phyloP scores from a whole-genome alignment of 2,888 invertebrate species.

The Macaria liturata region DNA sequence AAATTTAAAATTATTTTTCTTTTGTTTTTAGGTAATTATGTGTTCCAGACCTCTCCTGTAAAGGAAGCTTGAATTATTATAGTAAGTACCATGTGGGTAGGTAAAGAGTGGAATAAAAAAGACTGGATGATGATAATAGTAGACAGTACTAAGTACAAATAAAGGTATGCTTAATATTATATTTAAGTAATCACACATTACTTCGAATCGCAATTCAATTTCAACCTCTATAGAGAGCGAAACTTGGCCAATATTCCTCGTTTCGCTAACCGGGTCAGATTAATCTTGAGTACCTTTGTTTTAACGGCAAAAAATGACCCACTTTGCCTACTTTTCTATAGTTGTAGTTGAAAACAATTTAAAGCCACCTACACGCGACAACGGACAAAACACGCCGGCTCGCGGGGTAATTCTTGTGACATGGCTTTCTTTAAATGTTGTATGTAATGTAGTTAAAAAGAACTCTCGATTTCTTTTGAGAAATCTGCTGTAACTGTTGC shows the following conservation, averaged over 20 bases:
- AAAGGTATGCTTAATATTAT: slow-evolving; percentile 8
- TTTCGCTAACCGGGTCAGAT: slow-evolving; percentile 26
- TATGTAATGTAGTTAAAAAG: slow-evolving; percentile 18
- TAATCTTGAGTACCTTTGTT: slow-evolving; percentile 35
- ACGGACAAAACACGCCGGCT: slow-evolving; percentile 23
- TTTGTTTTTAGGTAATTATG: too few relatives aligned
- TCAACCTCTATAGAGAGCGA: slow-evolving; percentile 23
- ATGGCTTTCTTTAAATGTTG: slow-evolving; percentile 42
- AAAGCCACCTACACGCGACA: slow-evolving; percentile 34
- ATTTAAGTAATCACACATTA: slow-evolving; percentile 9
- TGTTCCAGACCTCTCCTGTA: too few relatives aligned
- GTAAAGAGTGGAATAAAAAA: too few relatives aligned
- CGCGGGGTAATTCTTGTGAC: slow-evolving; percentile 35
- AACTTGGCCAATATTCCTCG: slow-evolving; percentile 10
- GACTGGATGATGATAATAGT: too few relatives aligned
- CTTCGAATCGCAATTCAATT: slow-evolving; percentile 9
- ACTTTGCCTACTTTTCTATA: slow-evolving; percentile 34
- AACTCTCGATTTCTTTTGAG: slow-evolving; percentile 32
- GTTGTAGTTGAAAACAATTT: slow-evolving; percentile 37
- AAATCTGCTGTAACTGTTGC: slow-evolving; percentile 3
- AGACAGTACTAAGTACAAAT: too few relatives aligned
- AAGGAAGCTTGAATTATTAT: too few relatives aligned
- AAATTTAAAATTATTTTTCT: too few relatives aligned
- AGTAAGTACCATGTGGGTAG: too few relatives aligned
- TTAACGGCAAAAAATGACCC: slow-evolving; percentile 35